Base-by-base conservation (phyloP, 2,888 invertebrate genomes). In the Bombylius major region DNA sequence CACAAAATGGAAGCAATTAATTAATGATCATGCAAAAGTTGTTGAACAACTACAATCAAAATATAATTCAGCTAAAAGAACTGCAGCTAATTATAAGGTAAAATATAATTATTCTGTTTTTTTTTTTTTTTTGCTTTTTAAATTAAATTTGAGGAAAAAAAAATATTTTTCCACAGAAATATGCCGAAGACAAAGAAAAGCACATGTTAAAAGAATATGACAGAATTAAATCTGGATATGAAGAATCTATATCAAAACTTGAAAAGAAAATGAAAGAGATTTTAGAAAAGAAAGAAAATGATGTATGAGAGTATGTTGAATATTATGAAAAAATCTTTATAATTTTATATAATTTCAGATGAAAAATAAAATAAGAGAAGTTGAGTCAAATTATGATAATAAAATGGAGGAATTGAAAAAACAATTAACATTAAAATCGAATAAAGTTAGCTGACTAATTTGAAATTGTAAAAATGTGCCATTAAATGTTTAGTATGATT, bases 151-250 rank as follows among this genome's bases (percentile, higher is more conserved):
- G n/a, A 12, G 5, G 36, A 50, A 36, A 1, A n/a, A 50, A 34
- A 11, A 13, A 14, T 36, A 34, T 55, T 51, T 32, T n/a, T 23
- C 14, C 53, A 31, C 64, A 82, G 80, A 79, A 82, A 60, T 82
- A 82, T 62, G 78, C 82, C 23, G 75, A 78, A 36, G 82, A 83
- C 61, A 83, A 82, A 63, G 83, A 84, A 58, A 78, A 79, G 34
- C 82, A 83, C 65, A 78, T 82, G 61, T 75, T 77, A 62, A 78
- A 77, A 57, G 84, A 84, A 68, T 79, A 81, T 66, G 79, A 80
- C 59, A 76, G 84, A 47, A 78, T 84, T 62, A 82, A 83, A 64
- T 76, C 78, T 47, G 81, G 80, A 60, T 84, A 83, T 58, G 68
- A 71, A 46, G 57, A 64, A 11, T 66, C 68, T 4, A 54, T 72